A percentile compares a stretch with the other conserved stretches of the same genome.
phyloP scores from a whole-genome alignment of 2,113 vertebrate genomes.

The Chloroceryle aenea region DNA sequence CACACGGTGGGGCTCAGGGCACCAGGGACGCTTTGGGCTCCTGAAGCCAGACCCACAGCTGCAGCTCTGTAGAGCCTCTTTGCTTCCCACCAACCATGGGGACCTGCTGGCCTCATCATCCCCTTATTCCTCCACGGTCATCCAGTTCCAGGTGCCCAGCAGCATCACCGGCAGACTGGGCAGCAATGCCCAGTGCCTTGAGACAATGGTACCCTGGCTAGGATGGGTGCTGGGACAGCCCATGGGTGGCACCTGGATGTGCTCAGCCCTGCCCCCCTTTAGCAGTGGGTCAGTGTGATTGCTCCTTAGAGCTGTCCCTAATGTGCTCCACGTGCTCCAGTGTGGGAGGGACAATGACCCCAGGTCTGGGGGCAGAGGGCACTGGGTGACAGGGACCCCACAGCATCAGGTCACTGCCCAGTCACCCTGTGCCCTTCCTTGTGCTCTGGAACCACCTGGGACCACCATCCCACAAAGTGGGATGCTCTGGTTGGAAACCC shows the following conservation, averaged over 20 bases:
- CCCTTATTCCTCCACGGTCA: neutral
- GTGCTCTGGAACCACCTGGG: fast-evolving
- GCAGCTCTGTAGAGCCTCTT: neutral
- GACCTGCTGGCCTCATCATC: fast-evolving
- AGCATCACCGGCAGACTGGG: neutral
- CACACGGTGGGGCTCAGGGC: neutral
- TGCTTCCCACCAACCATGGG: fast-evolving
- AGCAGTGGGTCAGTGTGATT: fast-evolving
- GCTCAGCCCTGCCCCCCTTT: fast-evolving
- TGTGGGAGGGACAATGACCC: fast-evolving
- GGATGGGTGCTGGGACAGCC: neutral
- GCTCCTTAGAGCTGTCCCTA: too few species aligned
- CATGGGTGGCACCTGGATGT: fast-evolving
- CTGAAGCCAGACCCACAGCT: neutral
- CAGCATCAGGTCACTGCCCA: neutral
- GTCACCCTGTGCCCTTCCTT: neutral
- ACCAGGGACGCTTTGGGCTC: neutral
- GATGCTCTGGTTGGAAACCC: too few species aligned
- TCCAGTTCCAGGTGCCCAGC: fast-evolving
- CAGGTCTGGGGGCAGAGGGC: neutral
- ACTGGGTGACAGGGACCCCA: fast-evolving
- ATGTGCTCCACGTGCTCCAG: neutral
- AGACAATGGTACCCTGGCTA: fast-evolving
- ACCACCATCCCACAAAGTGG: neutral
- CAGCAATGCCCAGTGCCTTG: fast-evolving